These are phyloP conservation scores for Zoanthus solanderi DNA, from an alignment of 92 coral and sea anemone genomes.

Conservation along the genomic window DNA sequence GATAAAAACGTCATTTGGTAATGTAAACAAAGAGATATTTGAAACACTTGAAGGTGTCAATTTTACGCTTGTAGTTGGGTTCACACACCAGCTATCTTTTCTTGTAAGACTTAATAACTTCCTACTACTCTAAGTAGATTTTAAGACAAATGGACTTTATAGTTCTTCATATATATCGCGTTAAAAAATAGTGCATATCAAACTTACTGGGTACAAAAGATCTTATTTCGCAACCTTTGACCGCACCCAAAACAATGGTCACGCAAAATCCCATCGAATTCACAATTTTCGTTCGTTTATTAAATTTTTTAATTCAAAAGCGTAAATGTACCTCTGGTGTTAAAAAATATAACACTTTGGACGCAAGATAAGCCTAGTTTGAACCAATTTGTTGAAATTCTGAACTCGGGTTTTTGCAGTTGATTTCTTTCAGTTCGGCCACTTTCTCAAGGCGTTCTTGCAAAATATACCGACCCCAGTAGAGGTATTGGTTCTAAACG, in stretches of 20 bases:
- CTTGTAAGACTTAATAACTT: not conserved
- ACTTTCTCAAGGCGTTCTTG: not conserved
- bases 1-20: too few relatives aligned
- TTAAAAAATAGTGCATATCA: not conserved
- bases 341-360: not conserved
- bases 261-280: conserved; percentile 9
- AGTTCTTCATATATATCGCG: too few relatives aligned
- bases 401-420: not conserved
- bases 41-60: conserved; percentile 1
- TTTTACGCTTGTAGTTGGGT: too few relatives aligned
- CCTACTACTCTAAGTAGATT: not conserved
- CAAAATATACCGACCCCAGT: not conserved
- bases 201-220: not conserved
- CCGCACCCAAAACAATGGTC: not conserved
- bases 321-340: conserved; percentile 9
- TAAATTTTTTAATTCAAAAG: conserved; percentile 1
- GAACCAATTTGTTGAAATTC: not conserved
- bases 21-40: too few relatives aligned
- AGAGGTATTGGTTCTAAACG: not conserved
- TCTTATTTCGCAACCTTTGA: not conserved
- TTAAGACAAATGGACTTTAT: too few relatives aligned
- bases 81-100: not conserved
- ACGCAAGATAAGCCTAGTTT: not conserved
- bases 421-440: conserved; percentile 7
- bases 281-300: not conserved